A percentile compares a stretch with the other conserved stretches of the same genome.
Conservation (phyloP, 2,113 vertebrate species). For the Nymphicus hollandicus region DNA sequence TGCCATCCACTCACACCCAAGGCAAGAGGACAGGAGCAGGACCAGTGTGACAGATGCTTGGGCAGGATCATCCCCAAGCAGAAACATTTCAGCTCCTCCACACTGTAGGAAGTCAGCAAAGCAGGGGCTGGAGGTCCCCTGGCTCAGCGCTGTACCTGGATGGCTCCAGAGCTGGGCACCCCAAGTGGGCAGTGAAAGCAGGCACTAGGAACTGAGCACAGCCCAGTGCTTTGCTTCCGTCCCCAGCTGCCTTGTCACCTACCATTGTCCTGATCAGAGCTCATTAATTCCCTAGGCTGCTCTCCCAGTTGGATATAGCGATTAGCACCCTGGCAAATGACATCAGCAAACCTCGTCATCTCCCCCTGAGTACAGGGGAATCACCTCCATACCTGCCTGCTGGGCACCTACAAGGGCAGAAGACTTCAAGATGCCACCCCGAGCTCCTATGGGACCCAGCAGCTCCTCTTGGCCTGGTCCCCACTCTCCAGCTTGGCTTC, state of each 20-base stretch:
- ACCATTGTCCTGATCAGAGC: neutral
- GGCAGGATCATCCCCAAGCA: neutral
- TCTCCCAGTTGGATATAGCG: neutral
- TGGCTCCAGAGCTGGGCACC: neutral
- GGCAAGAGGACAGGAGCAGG: neutral
- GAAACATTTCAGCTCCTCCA: neutral
- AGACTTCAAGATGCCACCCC: neutral
- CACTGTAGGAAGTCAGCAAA: neutral
- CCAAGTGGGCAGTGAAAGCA: neutral
- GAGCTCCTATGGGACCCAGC: neutral
- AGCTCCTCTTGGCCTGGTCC: neutral
- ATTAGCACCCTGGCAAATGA: neutral
- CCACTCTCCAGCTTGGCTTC: neutral
- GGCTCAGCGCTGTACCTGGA: accelerated
- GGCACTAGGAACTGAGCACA: neutral
- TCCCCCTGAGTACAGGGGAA: accelerated
- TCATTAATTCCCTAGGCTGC: neutral
- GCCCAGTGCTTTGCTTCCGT: neutral
- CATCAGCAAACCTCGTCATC: neutral
- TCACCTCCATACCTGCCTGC: accelerated
- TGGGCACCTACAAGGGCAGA: neutral
- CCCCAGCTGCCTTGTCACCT: neutral
- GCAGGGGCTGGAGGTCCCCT: neutral
- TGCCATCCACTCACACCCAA: neutral
- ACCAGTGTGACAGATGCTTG: accelerated